Percentiles rank a stretch among this genome's conserved stretches.
phyloP scores from a whole-genome alignment of 2,888 invertebrate genomes.

The Drosophila borealis region DNA sequence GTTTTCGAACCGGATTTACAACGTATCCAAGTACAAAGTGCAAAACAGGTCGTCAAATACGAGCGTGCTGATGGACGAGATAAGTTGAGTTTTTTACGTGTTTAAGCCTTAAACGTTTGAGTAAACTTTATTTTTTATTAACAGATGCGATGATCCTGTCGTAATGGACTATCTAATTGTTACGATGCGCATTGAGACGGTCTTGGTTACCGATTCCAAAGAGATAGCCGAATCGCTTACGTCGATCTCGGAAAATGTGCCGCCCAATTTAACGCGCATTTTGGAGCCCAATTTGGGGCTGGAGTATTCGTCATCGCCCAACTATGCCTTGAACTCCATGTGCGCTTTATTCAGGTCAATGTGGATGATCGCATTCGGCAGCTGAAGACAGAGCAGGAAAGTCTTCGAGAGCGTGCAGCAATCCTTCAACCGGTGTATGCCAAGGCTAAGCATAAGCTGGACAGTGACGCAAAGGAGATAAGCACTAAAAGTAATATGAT shows the following conservation, averaged over 20 bases:
- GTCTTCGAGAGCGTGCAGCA: constrained; percentile 27
- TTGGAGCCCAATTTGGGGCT: constrained; percentile 88
- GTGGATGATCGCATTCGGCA: constrained; percentile 87
- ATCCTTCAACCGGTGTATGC: constrained; percentile 31
- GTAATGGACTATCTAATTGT: constrained; percentile 95
- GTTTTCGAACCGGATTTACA: constrained; percentile 86
- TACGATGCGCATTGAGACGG: constrained; percentile 89
- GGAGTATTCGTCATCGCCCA: constrained; percentile 90
- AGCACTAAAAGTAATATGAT: constrained; percentile 40
- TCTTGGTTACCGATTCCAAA: constrained; percentile 88
- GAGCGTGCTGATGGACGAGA: constrained; percentile 87
- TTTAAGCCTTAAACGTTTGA: neutral
- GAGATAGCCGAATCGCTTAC: constrained; percentile 90
- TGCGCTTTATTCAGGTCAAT: constrained; percentile 89
- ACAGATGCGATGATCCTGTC: constrained; percentile 89
- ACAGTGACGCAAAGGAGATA: constrained; percentile 26
- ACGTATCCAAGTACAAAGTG: constrained; percentile 84
- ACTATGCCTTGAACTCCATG: constrained; percentile 91
- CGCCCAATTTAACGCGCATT: constrained; percentile 88
- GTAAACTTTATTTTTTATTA: neutral
- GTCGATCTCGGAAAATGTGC: constrained; percentile 88
- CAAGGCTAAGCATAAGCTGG: constrained; percentile 13
- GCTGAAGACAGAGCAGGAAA: constrained; percentile 40
- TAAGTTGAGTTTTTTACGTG: constrained; percentile 81
- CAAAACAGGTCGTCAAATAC: constrained; percentile 66